Evolutionary conservation across 2,888 invertebrate species (phyloP), one percentile per base, ranked within the genome.

Genomic region (Amphipyra berbera): DNA sequence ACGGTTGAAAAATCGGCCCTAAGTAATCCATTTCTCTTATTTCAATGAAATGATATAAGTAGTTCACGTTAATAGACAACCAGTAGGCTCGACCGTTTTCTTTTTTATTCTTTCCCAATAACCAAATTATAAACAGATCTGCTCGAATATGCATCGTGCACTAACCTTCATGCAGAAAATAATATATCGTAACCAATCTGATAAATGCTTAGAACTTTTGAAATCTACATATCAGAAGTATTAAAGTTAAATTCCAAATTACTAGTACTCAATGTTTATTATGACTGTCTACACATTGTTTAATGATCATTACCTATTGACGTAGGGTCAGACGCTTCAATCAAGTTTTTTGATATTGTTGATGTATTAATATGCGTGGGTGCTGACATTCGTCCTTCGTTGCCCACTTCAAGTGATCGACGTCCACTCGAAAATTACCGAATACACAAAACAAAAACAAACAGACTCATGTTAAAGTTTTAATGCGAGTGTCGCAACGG

Each of bases 371-470:
- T 72, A 68, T 72, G 84, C 82, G 88, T 89, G 73, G 89, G 88
- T 67, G 85, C 68, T 60, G 80, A 84, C 77, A 72, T 60, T 69
- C 78, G 89, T 91, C 90, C 90, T 90, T 91, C 88, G 72, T 82
- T 85, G 80, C 83, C 88, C 85, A 90, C 89, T 90, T 84, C 78
- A 88, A 84, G 83, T 86, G 85, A 83, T 88, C 85, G 83, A 84
- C 86, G 85, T 85, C 83, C 85, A 91, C 91, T 93, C 83, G 86
- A 91, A 86, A 91, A 91, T 90, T 89, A 91, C 87, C 89, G 85
- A 92, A 90, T 84, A 90, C 86, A 87, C 85, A 87, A 78, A 85
- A 87, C 84, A 87, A 84, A 90, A 88, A 89, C 86, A 90, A 93
- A 92, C 89, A 90, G 69, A 82, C 67, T 72, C 55, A 86, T 84